Percentiles rank a stretch among this genome's conserved stretches.
These are phyloP conservation scores for Paralinhomoeus sp. DNA, from an alignment of 2,888 invertebrate genomes.

Conservation along the genomic window DNA sequence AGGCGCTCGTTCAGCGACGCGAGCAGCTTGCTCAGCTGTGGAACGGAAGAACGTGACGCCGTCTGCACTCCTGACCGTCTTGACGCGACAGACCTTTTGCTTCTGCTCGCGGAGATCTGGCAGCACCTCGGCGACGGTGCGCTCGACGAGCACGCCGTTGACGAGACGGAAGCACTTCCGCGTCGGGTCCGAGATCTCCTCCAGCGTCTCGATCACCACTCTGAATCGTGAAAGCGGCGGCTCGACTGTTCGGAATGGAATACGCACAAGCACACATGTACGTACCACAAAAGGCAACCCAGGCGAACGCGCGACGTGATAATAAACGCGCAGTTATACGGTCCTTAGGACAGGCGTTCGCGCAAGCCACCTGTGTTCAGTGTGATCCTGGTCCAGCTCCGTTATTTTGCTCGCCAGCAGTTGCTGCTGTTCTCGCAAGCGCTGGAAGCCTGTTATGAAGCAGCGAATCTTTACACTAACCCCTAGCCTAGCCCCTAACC, in stretches of 20 bases:
- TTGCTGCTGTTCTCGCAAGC: constrained; percentile 62
- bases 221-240: constrained; percentile 37
- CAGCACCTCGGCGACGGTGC: constrained; percentile 67
- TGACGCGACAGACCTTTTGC: constrained; percentile 30
- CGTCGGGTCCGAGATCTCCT: constrained; percentile 53
- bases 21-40: constrained; percentile 52
- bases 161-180: constrained; percentile 77
- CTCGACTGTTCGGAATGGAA: background rate
- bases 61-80: background rate
- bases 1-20: constrained; percentile 55
- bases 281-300: constrained; percentile 11
- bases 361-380: constrained; percentile 77
- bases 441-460: constrained; percentile 59
- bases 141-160: constrained; percentile 74
- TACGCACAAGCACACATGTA: constrained; percentile 16
- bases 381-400: constrained; percentile 74
- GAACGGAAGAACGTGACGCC: constrained; percentile 14
- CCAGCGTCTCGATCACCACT: constrained; percentile 74
- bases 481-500: too few species aligned
- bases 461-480: too few species aligned
- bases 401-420: constrained; percentile 61
- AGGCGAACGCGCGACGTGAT: too few species aligned
- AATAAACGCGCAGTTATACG: too few species aligned
- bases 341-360: too few species aligned
- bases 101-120: constrained; percentile 57